phyloP scores from a whole-genome alignment of 1,140 invertebrate species.

The Eubasilissa regina region DNA sequence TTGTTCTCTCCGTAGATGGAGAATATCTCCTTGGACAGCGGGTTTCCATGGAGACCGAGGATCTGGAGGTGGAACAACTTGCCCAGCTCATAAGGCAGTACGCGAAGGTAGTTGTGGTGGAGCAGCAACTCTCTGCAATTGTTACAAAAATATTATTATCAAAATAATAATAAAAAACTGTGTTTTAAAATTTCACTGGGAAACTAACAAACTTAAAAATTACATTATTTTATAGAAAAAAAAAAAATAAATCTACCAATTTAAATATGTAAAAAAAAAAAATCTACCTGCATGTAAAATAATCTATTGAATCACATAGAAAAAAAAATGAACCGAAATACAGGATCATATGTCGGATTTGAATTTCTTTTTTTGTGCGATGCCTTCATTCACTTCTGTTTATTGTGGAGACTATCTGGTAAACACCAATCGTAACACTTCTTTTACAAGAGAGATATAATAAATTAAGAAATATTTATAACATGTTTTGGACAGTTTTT shows the following conservation, averaged over 20 bases:
- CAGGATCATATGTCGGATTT: background rate
- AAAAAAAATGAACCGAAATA: background rate
- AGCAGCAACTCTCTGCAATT: constrained; percentile 90
- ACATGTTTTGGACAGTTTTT: too few species aligned
- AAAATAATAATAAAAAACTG: background rate
- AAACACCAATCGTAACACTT: too few species aligned
- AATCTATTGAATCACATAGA: background rate
- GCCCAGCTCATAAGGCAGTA: constrained; percentile 96
- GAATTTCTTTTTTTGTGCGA: background rate
- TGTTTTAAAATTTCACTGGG: background rate
- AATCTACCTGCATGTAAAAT: background rate
- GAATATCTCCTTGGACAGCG: constrained; percentile 92
- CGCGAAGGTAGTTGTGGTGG: constrained; percentile 93
- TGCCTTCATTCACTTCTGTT: background rate
- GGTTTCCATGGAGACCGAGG: constrained; percentile 93
- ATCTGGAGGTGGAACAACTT: constrained; percentile 97
- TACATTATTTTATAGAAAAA: background rate
- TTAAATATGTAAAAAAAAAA: background rate
- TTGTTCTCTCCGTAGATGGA: constrained; percentile 93
- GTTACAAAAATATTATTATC: background rate
- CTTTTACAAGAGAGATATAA: too few species aligned
- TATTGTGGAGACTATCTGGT: too few species aligned
- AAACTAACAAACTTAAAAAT: too few species aligned
- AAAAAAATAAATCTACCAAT: background rate
- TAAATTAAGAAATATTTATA: too few species aligned